Percentiles rank a stretch among this genome's conserved stretches.
phyloP scores from a whole-genome alignment of 1,140 invertebrate genomes.

The Scaptomyza pallida region DNA sequence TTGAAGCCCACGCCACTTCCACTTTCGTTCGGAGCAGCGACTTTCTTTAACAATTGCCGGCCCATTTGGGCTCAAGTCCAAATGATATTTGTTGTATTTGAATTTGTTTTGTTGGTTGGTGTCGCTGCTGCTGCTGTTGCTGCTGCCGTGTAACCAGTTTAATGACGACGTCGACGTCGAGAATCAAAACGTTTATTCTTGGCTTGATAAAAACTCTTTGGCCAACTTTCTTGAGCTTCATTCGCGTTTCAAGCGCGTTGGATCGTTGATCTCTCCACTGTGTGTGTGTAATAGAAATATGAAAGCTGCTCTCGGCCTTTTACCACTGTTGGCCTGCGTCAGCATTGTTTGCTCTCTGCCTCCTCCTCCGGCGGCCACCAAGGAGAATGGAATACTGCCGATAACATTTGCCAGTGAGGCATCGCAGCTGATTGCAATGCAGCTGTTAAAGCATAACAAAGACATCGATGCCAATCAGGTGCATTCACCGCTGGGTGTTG shows the following conservation, averaged over 20 bases:
- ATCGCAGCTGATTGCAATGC: slow-evolving; percentile 75
- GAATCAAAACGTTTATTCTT: slow-evolving; percentile 57
- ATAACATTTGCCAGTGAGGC: slow-evolving; percentile 62
- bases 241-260: slow-evolving; percentile 59
- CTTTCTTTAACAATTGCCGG: slow-evolving; percentile 62
- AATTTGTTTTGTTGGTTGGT: slow-evolving; percentile 17
- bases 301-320: slow-evolving; percentile 55
- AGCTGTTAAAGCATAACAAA: slow-evolving; percentile 77
- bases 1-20: slow-evolving; percentile 75
- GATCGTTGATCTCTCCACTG: slow-evolving; percentile 45
- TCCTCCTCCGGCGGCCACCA: slow-evolving; percentile 1
- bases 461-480: slow-evolving; percentile 86
- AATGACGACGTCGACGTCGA: slow-evolving; percentile 9
- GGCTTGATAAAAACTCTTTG: slow-evolving; percentile 78
- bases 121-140: not conserved
- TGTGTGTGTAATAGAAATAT: slow-evolving; percentile 37
- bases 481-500: slow-evolving; percentile 87
- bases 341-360: slow-evolving; percentile 31
- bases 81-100: not conserved
- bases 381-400: slow-evolving; percentile 31
- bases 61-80: slow-evolving; percentile 9
- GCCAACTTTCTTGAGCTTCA: slow-evolving; percentile 80
- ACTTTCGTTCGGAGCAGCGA: slow-evolving; percentile 68
- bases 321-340: slow-evolving; percentile 31
- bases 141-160: slow-evolving; percentile 63